Evolutionary conservation across 2,113 vertebrate species (phyloP).

Genomic region (Cisticola juncidis): DNA sequence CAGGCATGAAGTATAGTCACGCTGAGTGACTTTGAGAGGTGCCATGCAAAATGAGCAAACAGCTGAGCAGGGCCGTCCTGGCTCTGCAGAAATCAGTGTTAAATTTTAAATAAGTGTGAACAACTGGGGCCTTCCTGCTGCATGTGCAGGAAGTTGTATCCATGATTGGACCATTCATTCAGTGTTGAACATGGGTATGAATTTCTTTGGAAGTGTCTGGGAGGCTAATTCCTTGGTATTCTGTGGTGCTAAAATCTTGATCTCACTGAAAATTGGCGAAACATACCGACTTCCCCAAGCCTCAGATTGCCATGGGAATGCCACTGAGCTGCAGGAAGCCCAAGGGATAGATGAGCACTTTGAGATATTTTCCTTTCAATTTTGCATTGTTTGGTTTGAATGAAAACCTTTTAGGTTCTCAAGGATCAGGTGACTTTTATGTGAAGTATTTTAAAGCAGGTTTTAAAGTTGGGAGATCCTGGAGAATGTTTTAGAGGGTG

Average conservation of each 20-base stretch:
- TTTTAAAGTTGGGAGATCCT: background rate
- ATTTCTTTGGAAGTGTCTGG: background rate
- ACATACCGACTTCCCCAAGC: too few species aligned
- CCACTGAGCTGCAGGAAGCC: background rate
- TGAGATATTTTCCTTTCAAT: background rate
- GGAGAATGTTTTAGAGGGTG: background rate
- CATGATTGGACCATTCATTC: background rate
- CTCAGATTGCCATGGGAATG: background rate
- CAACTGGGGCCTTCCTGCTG: background rate
- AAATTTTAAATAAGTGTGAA: background rate
- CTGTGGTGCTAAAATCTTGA: background rate
- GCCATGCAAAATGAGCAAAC: background rate
- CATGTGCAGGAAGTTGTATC: fast-evolving
- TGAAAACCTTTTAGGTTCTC: background rate
- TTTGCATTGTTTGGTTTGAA: background rate
- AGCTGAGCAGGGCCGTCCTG: background rate
- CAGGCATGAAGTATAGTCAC: background rate
- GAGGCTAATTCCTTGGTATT: background rate
- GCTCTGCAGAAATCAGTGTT: background rate
- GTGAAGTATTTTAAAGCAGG: background rate
- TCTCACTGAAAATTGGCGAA: background rate
- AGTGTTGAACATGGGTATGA: background rate
- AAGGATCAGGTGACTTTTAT: background rate
- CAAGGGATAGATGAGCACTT: background rate
- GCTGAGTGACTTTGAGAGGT: background rate